These are phyloP conservation scores for Dendrocincla fuliginosa DNA, from an alignment of 2,797 vertebrate species.

Conservation along the genomic window DNA sequence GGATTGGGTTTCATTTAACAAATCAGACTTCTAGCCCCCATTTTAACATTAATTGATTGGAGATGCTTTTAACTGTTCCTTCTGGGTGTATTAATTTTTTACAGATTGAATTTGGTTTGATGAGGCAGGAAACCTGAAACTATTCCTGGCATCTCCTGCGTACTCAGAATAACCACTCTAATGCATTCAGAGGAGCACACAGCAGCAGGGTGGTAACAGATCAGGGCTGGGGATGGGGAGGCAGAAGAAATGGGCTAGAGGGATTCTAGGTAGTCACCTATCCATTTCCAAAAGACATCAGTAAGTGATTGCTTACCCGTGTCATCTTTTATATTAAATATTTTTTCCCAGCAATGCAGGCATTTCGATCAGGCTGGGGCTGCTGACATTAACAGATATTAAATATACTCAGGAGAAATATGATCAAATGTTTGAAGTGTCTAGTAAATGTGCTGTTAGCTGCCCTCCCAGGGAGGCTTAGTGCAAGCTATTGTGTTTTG, in stretches of 20 bases:
- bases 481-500: constrained; percentile 64
- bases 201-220: constrained; percentile 30
- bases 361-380: constrained; percentile 42
- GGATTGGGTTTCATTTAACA: constrained; percentile 59
- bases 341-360: constrained; percentile 38
- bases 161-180: constrained; percentile 65
- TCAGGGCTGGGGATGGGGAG: not conserved
- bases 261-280: not conserved
- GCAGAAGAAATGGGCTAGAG: not conserved
- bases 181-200: constrained; percentile 36
- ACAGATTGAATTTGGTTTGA: constrained; percentile 67
- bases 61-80: constrained; percentile 71
- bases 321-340: constrained; percentile 50
- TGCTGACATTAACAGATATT: constrained; percentile 71
- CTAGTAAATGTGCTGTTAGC: constrained; percentile 69
- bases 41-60: constrained; percentile 73
- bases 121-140: constrained; percentile 69
- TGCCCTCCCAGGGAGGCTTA: constrained; percentile 53
- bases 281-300: constrained; percentile 55
- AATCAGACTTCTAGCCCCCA: constrained; percentile 32
- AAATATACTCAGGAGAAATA: constrained; percentile 69
- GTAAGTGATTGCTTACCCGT: constrained; percentile 49
- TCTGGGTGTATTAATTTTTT: constrained; percentile 71
- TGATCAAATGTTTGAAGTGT: constrained; percentile 70
- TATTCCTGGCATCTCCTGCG: constrained; percentile 65